Conservation (phyloP, 30 jellyfish, hydroid and myxozoan genomes). For the Turritopsis rubra region DNA sequence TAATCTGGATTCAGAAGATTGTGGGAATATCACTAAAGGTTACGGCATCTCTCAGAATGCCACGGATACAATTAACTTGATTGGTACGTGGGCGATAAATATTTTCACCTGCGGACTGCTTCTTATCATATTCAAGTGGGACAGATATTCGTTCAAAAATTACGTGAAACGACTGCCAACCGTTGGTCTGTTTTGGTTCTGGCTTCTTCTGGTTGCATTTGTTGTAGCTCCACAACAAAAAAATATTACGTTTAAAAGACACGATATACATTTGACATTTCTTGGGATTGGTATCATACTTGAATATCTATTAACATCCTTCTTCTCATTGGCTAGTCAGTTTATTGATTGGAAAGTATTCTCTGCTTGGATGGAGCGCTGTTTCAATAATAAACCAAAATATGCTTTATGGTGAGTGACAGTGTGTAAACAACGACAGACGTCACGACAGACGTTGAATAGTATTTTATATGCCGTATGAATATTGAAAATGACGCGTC, state of each 20-base stretch:
- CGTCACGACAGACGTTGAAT: too few relatives aligned
- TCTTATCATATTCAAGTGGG: not conserved
- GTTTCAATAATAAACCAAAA: not conserved
- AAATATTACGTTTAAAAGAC: not conserved
- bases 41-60: not conserved
- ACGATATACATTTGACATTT: not conserved
- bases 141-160: not conserved
- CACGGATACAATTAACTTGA: not conserved
- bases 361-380: not conserved
- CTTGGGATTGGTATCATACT: not conserved
- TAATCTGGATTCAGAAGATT: not conserved
- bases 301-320: not conserved
- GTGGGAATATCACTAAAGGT: not conserved
- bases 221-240: not conserved
- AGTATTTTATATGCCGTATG: too few relatives aligned
- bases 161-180: not conserved
- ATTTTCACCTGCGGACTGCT: not conserved
- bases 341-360: not conserved
- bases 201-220: not conserved
- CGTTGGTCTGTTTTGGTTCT: conserved; percentile 5
- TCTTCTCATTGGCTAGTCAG: not conserved
- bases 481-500: not conserved
- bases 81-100: conserved; percentile 2
- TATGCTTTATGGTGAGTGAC: not conserved
- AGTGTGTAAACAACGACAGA: not conserved